Evolutionary conservation across 2,113 vertebrate species (phyloP), one percentile per base, ranked within the genome.

Genomic region (Rhegmatorhina hoffmannsi): DNA sequence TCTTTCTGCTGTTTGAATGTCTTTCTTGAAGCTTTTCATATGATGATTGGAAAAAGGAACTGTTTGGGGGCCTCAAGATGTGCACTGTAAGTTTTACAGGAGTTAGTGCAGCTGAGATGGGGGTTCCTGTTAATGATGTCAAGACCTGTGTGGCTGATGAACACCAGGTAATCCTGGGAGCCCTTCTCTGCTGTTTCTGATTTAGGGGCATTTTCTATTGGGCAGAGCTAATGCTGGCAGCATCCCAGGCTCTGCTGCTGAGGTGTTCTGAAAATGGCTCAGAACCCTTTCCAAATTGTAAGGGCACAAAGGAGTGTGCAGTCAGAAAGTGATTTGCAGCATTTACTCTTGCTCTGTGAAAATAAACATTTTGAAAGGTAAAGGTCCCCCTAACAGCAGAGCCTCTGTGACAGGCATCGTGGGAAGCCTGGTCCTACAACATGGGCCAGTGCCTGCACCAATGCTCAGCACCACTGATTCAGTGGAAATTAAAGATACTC

Each of bases 261-360:
- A 91, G 36, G 67, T 23, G 13, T 70, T 84, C 74, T 82, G 64
- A 66, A 87, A 34, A 78, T 78, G 4, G 7, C 66, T 94, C 52
- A 78, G 52, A 89, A 86, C 47, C 82, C 49, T 86, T 95, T 88
- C 85, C 76, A 86, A 92, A 85, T 79, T 50, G 62, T 76, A 58
- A 85, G 88, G 28, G 43, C 38, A 77, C 38, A 84, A 77, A 86
- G 38, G 82, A 73, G 23, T 2, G 34, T 58, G 55, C 25, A 80
- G 46, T 86, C 63, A 58, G 67, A 62, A 96, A 90, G 58, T 43
- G 26, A 56, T 50, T 58, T 1, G 63, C 46, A 86, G 58, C 62
- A 24, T 83, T 86, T 86, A 56, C 12, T 62, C 47, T 67, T 60
- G 38, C 33, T 63, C 52, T 84, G 40, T 88, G 60, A 89, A 88